phyloP scores from a whole-genome alignment of 2,888 invertebrate species.

The Lasioglossum pauxillum region DNA sequence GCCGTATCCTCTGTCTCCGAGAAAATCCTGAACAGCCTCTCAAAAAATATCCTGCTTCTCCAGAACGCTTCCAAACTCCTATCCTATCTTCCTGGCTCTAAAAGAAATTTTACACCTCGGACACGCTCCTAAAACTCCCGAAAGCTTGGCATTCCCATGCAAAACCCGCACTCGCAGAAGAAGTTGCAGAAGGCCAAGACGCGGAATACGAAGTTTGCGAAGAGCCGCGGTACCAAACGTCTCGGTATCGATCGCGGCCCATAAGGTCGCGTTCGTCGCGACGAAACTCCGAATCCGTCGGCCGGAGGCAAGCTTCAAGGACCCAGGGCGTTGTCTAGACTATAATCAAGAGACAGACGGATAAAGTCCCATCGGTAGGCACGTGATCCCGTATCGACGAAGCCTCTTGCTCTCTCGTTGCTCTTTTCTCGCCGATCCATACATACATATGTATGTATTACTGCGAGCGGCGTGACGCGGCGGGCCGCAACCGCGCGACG shows the following conservation, averaged over 20 bases:
- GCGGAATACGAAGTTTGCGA: neutral
- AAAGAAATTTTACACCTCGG: neutral
- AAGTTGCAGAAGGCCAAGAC: neutral
- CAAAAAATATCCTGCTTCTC: neutral
- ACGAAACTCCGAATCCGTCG: constrained; percentile 18
- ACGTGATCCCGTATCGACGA: constrained; percentile 68
- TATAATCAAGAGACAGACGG: constrained; percentile 64
- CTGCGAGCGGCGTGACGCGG: constrained; percentile 39
- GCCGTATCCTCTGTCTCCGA: neutral
- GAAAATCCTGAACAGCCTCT: neutral
- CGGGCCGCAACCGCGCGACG: neutral
- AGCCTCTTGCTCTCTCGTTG: constrained; percentile 12
- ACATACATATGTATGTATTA: constrained; percentile 68
- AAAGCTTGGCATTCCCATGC: neutral
- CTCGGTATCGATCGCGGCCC: constrained; percentile 21
- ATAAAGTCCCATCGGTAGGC: constrained; percentile 65
- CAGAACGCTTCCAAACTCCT: neutral
- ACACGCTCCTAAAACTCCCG: neutral
- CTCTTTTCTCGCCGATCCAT: constrained; percentile 30
- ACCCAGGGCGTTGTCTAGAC: constrained; percentile 64
- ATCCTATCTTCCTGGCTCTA: neutral
- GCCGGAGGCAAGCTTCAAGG: constrained; percentile 8
- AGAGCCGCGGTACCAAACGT: neutral
- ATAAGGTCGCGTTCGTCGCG: constrained; percentile 4
- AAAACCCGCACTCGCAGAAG: neutral